phyloP scores from a whole-genome alignment of 2,888 invertebrate genomes.

The Athetis lepigone region DNA sequence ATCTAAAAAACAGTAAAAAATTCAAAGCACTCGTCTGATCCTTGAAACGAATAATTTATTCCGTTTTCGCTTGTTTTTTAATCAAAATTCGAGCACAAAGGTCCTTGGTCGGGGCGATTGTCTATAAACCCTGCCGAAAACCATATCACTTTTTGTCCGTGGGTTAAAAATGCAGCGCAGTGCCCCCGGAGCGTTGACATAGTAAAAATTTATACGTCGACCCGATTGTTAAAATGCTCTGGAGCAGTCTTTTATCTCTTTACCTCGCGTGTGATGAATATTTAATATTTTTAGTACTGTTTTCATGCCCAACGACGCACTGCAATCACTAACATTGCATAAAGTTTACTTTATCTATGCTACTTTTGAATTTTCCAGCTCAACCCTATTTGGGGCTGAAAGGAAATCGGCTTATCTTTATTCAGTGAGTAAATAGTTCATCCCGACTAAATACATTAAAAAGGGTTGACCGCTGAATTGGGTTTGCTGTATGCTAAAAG shows the following conservation, averaged over 20 bases:
- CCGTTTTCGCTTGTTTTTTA: slow-evolving; percentile 30
- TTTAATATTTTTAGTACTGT: slow-evolving; percentile 49
- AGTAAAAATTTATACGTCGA: slow-evolving; percentile 72
- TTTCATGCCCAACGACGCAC: slow-evolving; percentile 19
- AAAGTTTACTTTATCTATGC: slow-evolving; percentile 19
- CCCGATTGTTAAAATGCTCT: slow-evolving; percentile 69
- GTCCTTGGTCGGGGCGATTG: neutral
- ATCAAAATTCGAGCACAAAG: slow-evolving; percentile 27
- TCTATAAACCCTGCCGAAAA: slow-evolving; percentile 28
- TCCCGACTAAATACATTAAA: slow-evolving; percentile 27
- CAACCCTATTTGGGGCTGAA: slow-evolving; percentile 18
- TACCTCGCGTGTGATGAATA: slow-evolving; percentile 44
- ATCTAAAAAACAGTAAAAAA: slow-evolving; percentile 20
- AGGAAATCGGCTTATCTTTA: slow-evolving; percentile 23
- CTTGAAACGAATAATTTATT: slow-evolving; percentile 37
- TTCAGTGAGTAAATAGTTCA: slow-evolving; percentile 31
- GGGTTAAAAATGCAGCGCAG: slow-evolving; percentile 67
- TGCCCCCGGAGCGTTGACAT: slow-evolving; percentile 56
- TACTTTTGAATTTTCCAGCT: slow-evolving; percentile 2
- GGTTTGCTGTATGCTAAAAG: slow-evolving; percentile 39
- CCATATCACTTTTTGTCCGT: slow-evolving; percentile 53
- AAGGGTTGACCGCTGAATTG: slow-evolving; percentile 24
- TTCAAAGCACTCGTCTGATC: slow-evolving; percentile 16
- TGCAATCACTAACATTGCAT: slow-evolving; percentile 30
- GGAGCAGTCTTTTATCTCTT: slow-evolving; percentile 54